These are phyloP conservation scores for Merops nubicus DNA, from an alignment of 2,113 vertebrate species.

Conservation along the genomic window DNA sequence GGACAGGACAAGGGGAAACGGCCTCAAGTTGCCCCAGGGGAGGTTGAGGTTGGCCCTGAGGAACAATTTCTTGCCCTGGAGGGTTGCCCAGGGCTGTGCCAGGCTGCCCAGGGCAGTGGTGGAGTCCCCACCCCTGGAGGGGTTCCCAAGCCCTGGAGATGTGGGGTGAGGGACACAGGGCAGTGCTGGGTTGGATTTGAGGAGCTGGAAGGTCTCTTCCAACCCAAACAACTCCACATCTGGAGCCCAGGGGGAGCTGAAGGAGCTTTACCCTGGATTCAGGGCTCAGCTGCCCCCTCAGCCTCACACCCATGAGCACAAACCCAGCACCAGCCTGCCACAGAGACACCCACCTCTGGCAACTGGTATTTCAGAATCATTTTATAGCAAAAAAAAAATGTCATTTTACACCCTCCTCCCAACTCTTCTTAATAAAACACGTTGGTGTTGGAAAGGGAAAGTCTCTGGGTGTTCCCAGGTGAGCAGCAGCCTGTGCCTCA, in stretches of 20 bases:
- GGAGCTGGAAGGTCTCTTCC: neutral
- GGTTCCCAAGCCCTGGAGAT: neutral
- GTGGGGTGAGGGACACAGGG: neutral
- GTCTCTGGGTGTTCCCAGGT: neutral
- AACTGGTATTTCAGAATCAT: neutral
- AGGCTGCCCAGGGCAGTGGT: no score
- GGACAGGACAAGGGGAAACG: no score
- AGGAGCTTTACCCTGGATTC: neutral
- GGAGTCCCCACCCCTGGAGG: no score
- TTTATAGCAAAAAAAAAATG: neutral
- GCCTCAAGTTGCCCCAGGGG: no score
- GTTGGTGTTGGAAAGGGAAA: neutral
- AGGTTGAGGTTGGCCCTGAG: no score
- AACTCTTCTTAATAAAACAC: conserved; percentile 1
- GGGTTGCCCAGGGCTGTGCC: no score
- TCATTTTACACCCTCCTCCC: neutral
- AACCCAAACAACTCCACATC: no score
- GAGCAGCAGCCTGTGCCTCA: no score
- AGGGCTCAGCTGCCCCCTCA: neutral
- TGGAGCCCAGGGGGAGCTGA: no score
- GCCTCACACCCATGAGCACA: neutral
- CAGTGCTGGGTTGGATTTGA: neutral
- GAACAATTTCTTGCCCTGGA: no score
- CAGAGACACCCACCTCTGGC: neutral
- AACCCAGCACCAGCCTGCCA: neutral